Percentiles rank a stretch among this genome's conserved stretches.
These are phyloP conservation scores for Steromphala cineraria DNA, from an alignment of 2,888 invertebrate species.

Conservation along the genomic window DNA sequence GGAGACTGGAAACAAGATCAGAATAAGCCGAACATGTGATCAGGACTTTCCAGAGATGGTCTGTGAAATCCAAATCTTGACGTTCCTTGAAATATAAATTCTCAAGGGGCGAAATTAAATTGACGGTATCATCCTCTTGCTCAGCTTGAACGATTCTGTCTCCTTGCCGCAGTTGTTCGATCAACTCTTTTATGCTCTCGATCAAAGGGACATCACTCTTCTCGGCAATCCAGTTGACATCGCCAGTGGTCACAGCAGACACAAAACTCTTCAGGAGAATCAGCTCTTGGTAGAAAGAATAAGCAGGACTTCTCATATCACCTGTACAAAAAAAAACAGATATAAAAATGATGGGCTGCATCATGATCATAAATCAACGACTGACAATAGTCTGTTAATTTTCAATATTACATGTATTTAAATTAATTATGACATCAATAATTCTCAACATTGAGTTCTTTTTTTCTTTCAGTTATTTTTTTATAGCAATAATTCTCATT, in stretches of 20 bases:
- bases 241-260: conserved; percentile 48
- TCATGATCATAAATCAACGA: no score
- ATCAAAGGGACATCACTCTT: conserved; percentile 41
- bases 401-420: no score
- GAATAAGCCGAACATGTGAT: conserved; percentile 51
- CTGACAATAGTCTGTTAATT: no score
- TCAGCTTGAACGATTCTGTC: conserved; percentile 39
- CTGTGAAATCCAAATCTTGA: conserved; percentile 61
- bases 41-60: conserved; percentile 62
- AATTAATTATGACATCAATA: no score
- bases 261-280: conserved; percentile 44
- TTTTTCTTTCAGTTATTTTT: no score
- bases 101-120: conserved; percentile 28
- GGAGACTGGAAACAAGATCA: conserved; percentile 54
- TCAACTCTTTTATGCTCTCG: conserved; percentile 44
- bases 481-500: no score
- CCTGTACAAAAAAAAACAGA: conserved; percentile 39
- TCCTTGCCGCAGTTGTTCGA: conserved; percentile 51
- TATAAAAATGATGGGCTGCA: no score
- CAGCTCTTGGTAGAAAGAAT: conserved; percentile 49
- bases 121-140: conserved; percentile 32
- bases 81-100: conserved; percentile 43
- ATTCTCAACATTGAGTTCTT: no score
- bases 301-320: conserved; percentile 45
- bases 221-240: conserved; percentile 55